Conservation (phyloP, 2,797 vertebrate species). For the Lagodon rhomboides region DNA sequence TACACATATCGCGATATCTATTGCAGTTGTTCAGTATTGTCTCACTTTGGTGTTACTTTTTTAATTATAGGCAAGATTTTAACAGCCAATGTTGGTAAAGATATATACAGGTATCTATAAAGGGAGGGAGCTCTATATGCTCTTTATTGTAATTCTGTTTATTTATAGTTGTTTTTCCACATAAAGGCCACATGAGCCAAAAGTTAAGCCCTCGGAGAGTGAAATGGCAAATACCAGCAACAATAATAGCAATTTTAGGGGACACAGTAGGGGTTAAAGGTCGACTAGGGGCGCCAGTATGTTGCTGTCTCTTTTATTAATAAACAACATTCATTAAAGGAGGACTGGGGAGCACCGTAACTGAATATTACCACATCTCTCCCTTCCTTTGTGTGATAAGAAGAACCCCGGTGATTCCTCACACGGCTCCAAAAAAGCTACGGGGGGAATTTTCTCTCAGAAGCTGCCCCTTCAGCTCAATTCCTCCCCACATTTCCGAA, state of each 20-base stretch:
- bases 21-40: neutral
- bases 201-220: conserved; percentile 3
- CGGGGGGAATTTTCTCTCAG: conserved; percentile 86
- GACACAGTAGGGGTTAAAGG: conserved; percentile 75
- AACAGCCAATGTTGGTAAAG: neutral
- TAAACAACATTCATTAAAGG: conserved; percentile 86
- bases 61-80: neutral
- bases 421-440: conserved; percentile 84
- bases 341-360: conserved; percentile 75
- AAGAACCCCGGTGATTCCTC: conserved; percentile 88
- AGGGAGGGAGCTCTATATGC: neutral
- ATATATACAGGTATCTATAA: neutral
- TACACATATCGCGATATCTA: too few species aligned
- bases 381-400: conserved; percentile 85
- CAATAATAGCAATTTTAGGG: conserved; percentile 58
- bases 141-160: neutral
- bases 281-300: conserved; percentile 69
- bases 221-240: conserved; percentile 46
- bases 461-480: conserved; percentile 84
- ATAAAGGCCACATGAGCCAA: neutral
- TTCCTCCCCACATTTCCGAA: conserved; percentile 88
- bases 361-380: conserved; percentile 84
- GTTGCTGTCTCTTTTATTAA: conserved; percentile 82
- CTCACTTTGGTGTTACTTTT: neutral
- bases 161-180: conserved; percentile 24